Evolutionary conservation across 2,888 invertebrate genomes (phyloP), one percentile per base, ranked within the genome.

Genomic region (Mesopsocus fuscifrons): DNA sequence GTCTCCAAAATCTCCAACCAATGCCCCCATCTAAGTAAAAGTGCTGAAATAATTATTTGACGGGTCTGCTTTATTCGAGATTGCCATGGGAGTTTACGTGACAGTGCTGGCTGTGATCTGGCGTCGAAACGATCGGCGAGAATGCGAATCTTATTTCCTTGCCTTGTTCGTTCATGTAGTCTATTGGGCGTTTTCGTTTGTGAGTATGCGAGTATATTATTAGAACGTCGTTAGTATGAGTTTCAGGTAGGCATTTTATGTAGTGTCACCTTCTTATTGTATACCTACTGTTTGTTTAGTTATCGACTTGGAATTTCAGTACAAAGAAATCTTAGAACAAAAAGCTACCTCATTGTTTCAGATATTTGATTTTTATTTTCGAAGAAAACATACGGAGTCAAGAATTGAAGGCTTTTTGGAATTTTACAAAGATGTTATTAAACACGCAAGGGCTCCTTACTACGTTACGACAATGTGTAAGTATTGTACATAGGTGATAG

Each of bases 341-440:
- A n/a, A n/a, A n/a, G n/a, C n/a, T n/a, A n/a, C n/a, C n/a, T n/a
- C n/a, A n/a, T n/a, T 43, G 44, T 50, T 57, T 16, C 51, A 73
- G 73, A 50, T 71, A 18, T 58, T 71, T 44, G 71, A 77, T 58
- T 68, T 71, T 53, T 55, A 71, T 41, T 59, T 71, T 1, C 71
- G 71, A 54, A 58, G 58, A 23, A 67, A 64, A 51, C 78, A 78
- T 52, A 68, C 74, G 46, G 60, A 64, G 47, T 55, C 76, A 32
- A 63, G 75, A 45, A 61, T 76, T 47, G 68, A 69, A 52, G 77
- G 78, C 2, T 77, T 77, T 52, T 63, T 77, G 45, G 75, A 77
- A 42, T 77, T 77, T 54, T 72, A 76, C 55, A 69, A 73, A 45
- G 65, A 68, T 6, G 73, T 70, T 1, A 65, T 67, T 49, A 61